Evolutionary conservation across 1,140 invertebrate species (phyloP).

Genomic region (Eubasilissa regina): DNA sequence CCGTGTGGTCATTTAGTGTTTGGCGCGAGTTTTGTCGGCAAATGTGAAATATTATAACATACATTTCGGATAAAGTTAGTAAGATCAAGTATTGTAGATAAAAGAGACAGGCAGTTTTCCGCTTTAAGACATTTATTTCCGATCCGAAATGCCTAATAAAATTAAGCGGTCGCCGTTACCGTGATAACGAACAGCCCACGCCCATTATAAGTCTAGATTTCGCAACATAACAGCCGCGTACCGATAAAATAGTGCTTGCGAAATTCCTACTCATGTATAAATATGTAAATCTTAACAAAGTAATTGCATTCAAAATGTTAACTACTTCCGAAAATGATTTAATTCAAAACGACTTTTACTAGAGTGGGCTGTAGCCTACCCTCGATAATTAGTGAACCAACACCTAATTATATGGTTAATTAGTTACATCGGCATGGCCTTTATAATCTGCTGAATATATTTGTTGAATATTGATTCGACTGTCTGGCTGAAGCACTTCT

Average conservation of each 20-base stretch:
- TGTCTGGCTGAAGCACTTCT: too few relatives aligned
- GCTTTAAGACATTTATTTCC: constrained; percentile 44
- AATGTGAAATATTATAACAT: background rate
- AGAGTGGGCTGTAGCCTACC: constrained; percentile 25
- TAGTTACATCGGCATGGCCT: too few relatives aligned
- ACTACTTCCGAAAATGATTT: constrained; percentile 53
- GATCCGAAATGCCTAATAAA: constrained; percentile 34
- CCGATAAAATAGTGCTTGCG: constrained; percentile 49
- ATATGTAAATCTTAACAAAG: constrained; percentile 53
- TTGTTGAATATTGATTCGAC: too few relatives aligned
- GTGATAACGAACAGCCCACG: constrained; percentile 40
- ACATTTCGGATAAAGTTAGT: background rate
- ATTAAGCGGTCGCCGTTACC: constrained; percentile 46
- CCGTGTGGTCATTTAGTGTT: background rate
- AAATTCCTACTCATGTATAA: constrained; percentile 43
- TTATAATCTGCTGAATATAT: too few relatives aligned
- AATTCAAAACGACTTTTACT: constrained; percentile 52
- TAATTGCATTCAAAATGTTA: constrained; percentile 39
- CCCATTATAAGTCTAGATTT: constrained; percentile 52
- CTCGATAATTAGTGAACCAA: constrained; percentile 18
- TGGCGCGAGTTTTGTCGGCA: background rate
- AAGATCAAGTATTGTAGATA: background rate
- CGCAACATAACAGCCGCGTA: constrained; percentile 23
- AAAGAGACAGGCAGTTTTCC: constrained; percentile 21
- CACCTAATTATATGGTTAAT: constrained; percentile 8